Evolutionary conservation across 2,797 vertebrate species (phyloP), one percentile per base, ranked within the genome.

Genomic region (Streptopelia turtur): DNA sequence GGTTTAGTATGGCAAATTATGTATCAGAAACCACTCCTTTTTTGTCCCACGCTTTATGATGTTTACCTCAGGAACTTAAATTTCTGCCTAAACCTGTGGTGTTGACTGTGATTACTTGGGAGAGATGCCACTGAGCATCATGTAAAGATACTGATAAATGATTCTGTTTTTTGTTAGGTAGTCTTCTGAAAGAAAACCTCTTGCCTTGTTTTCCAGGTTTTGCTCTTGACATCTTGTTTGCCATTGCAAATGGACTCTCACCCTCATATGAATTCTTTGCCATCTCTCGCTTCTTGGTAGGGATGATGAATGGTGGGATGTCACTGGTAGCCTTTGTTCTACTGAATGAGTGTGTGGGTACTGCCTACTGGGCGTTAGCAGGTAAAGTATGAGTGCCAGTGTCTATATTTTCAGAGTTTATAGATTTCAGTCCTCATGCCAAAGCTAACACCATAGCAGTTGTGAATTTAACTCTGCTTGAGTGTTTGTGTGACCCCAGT

Each of bases 251-350:
- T 74, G 98, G 98, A 53, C 96, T 98, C 78, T 98, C 98, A 10
- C 98, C 98, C 10, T 98, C 98, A 0, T 98, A 98, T 10, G 96
- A 97, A 50, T 97, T 98, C 91, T 98, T 98, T 69, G 98, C 97
- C 5, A 3, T 91, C 63, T 98, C 98, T 65, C 98, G 98, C 53
- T 98, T 98, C 95, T 84, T 98, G 88, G 98, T 98, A 45, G 98
- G 98, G 41, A 21, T 98, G 80, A 98, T 98, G 98, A 98, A 98
- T 63, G 98, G 98, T 79, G 98, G 98, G 66, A 98, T 98, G 98
- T 98, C 98, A 1, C 97, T 98, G 91, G 98, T 98, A 85, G 98
- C 98, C 87, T 98, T 98, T 95, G 98, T 98, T 87, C 96, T 98
- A 3, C 97, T 98, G 53, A 98, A 98, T 37, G 98, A 98, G 69